A percentile compares a stretch with the other conserved stretches of the same genome.
Conservation (phyloP, 2,113 vertebrate genomes). For the Leiothrix lutea region DNA sequence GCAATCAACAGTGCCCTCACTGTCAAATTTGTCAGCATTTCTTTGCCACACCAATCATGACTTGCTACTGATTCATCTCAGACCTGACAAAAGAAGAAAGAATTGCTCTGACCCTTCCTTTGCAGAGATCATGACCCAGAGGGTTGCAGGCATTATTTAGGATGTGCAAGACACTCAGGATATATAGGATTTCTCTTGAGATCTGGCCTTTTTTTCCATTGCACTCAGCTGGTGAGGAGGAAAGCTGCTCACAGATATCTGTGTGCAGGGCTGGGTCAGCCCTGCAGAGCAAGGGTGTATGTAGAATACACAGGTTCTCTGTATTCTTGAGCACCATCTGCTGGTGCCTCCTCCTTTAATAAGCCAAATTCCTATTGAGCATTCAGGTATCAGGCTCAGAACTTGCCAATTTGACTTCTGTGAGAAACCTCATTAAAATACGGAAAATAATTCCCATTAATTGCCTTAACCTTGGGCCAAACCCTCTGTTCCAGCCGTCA, state of each 20-base stretch:
- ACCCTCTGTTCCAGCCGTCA: not conserved
- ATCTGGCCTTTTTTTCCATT: not conserved
- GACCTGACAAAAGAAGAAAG: conserved; percentile 14
- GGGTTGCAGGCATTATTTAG: not conserved
- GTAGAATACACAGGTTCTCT: not conserved
- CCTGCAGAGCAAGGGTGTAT: not conserved
- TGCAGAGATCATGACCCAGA: not conserved
- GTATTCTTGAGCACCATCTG: conserved; percentile 44
- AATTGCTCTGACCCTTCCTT: not conserved
- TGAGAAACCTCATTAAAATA: not conserved
- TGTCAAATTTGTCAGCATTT: conserved; percentile 4
- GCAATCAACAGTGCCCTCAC: not conserved
- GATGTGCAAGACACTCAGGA: not conserved
- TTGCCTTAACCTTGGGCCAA: not conserved
- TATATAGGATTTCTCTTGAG: not conserved
- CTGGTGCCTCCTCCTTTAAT: not conserved
- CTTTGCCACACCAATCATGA: conserved; percentile 6
- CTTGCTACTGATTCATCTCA: conserved; percentile 21
- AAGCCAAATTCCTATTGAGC: not conserved
- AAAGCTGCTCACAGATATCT: not conserved
- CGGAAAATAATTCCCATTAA: not conserved
- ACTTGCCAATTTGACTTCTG: not conserved
- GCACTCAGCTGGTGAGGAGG: not conserved
- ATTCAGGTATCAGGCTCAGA: not conserved
- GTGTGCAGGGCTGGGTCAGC: not conserved